A percentile compares a stretch with the other conserved stretches of the same genome.
These are phyloP conservation scores for Glyphotaelius pellucidus DNA, from an alignment of 2,888 invertebrate species.

Conservation along the genomic window DNA sequence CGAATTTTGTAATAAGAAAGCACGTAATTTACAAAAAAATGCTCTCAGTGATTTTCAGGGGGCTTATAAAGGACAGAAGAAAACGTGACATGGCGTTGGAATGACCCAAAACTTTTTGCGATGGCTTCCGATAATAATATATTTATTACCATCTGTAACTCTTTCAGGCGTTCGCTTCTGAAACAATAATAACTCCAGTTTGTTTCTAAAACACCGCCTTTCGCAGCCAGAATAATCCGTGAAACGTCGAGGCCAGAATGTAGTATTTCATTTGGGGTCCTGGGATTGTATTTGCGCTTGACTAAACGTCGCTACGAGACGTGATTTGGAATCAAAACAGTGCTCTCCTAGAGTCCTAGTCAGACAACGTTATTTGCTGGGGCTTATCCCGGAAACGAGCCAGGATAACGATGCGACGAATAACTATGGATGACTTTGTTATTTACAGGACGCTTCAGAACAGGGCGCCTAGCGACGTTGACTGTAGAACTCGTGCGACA, in stretches of 20 bases:
- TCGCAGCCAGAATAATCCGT: background rate
- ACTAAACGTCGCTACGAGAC: background rate
- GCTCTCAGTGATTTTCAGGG: background rate
- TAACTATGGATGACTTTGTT: background rate
- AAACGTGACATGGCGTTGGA: background rate
- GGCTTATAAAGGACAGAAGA: background rate
- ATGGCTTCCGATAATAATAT: background rate
- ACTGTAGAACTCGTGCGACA: too few species aligned
- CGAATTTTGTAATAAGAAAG: background rate
- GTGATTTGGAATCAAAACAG: conserved; percentile 10
- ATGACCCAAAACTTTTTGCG: background rate
- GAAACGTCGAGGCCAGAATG: conserved; percentile 12
- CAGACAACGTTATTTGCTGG: background rate
- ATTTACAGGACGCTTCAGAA: background rate
- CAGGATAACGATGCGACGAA: background rate
- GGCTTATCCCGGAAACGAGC: background rate
- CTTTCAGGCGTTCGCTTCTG: background rate
- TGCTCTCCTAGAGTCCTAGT: background rate
- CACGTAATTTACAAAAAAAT: background rate
- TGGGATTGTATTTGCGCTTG: conserved; percentile 5
- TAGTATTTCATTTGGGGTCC: conserved; percentile 4
- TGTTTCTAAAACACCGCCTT: background rate
- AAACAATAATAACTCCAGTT: background rate
- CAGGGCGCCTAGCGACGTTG: background rate
- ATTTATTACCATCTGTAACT: background rate